Conservation (phyloP, 2,888 invertebrate genomes). For the Allolobophora icterica region DNA sequence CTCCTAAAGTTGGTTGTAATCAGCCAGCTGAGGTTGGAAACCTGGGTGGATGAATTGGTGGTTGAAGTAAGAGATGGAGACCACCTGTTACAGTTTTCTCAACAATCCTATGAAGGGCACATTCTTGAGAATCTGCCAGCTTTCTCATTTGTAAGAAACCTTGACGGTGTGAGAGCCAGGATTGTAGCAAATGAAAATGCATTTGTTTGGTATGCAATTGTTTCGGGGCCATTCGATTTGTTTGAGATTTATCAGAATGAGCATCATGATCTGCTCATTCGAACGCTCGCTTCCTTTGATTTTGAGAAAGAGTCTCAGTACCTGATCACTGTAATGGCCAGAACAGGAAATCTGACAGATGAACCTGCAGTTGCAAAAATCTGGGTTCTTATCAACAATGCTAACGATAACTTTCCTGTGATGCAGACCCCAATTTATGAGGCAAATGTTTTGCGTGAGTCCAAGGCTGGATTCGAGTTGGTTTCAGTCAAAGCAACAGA, state of each 20-base stretch:
- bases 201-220: slow-evolving; percentile 39
- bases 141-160: slow-evolving; percentile 37
- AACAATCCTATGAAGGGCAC: slow-evolving; percentile 43
- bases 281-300: slow-evolving; percentile 73
- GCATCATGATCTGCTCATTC: slow-evolving; percentile 44
- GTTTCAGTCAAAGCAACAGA: slow-evolving; percentile 12
- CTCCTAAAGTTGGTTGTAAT: slow-evolving; percentile 45
- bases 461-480: neutral
- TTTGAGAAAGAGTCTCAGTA: slow-evolving; percentile 78
- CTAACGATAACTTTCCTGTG: slow-evolving; percentile 45
- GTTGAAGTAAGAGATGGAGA: slow-evolving; percentile 42
- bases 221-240: slow-evolving; percentile 35
- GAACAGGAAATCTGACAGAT: slow-evolving; percentile 65
- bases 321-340: slow-evolving; percentile 72
- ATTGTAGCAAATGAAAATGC: slow-evolving; percentile 25
- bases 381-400: slow-evolving; percentile 42
- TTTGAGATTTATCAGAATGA: slow-evolving; percentile 43
- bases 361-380: slow-evolving; percentile 73
- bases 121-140: slow-evolving; percentile 44
- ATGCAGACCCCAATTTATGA: slow-evolving; percentile 41
- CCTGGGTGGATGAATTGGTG: slow-evolving; percentile 45
- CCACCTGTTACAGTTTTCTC: slow-evolving; percentile 42
- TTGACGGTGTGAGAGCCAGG: slow-evolving; percentile 41
- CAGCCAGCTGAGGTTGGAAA: slow-evolving; percentile 42
- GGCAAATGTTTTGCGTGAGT: neutral